Percentiles rank a stretch among this genome's conserved stretches.
Conservation (phyloP, 1,140 invertebrate species). For the Samia ricini region DNA sequence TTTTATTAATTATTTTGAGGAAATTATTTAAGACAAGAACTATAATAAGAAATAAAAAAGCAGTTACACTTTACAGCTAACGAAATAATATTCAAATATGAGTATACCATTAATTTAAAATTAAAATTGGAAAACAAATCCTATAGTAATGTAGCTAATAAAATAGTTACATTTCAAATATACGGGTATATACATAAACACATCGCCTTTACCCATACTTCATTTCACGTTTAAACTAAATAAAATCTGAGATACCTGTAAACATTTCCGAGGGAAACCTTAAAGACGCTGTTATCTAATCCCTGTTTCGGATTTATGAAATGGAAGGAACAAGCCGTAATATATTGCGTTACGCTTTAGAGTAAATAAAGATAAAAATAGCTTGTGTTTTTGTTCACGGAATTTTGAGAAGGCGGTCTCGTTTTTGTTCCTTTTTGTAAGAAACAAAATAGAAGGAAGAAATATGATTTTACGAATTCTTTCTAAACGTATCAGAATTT, state of each 20-base stretch:
- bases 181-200: too few species aligned
- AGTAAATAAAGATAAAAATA: conserved; percentile 4
- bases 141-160: too few species aligned
- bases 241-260: conserved; percentile 3
- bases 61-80: too few species aligned
- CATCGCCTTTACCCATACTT: neutral
- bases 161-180: too few species aligned
- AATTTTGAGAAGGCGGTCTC: neutral
- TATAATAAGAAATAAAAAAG: too few species aligned
- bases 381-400: neutral
- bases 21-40: too few species aligned
- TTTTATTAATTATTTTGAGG: too few species aligned
- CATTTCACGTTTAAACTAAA: neutral
- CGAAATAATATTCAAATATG: too few species aligned
- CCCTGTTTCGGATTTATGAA: conserved; percentile 8
- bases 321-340: conserved; percentile 6
- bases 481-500: neutral
- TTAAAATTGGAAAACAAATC: too few species aligned
- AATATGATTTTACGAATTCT: neutral
- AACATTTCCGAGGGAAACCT: conserved; percentile 7
- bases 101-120: too few species aligned
- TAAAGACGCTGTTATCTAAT: conserved; percentile 7
- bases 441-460: neutral
- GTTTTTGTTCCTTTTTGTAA: neutral
- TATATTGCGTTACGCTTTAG: conserved; percentile 6